A percentile compares a stretch with the other conserved stretches of the same genome.
Conservation (phyloP, 2,113 vertebrate species). For the Catharus bicknelli region DNA sequence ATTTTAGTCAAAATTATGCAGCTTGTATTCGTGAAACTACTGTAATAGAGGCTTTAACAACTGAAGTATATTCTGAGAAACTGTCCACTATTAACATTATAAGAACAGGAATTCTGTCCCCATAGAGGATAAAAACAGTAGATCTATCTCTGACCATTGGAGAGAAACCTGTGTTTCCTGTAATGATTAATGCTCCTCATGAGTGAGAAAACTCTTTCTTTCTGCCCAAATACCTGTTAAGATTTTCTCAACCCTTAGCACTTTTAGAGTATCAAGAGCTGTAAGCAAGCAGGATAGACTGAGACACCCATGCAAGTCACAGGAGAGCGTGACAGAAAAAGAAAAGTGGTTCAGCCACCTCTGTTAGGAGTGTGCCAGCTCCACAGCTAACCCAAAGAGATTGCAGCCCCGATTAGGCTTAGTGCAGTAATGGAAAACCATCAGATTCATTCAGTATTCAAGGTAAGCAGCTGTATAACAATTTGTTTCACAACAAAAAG, state of each 20-base stretch:
- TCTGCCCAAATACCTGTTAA: neutral
- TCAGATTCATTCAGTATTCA: slow-evolving; percentile 77
- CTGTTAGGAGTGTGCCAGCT: neutral
- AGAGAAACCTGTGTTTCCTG: neutral
- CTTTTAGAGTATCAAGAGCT: neutral
- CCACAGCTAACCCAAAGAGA: neutral
- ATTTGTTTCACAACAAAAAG: slow-evolving; percentile 86
- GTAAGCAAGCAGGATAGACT: neutral
- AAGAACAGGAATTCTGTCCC: neutral
- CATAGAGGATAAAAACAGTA: neutral
- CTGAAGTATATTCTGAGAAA: neutral
- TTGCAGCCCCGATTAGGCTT: neutral
- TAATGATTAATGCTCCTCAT: neutral
- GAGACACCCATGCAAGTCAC: neutral
- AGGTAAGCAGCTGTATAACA: slow-evolving; percentile 72
- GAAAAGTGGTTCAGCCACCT: neutral
- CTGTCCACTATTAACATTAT: neutral
- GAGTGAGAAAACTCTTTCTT: slow-evolving; percentile 41
- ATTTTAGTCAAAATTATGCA: too few relatives aligned
- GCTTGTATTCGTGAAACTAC: too few relatives aligned
- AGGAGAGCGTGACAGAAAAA: neutral
- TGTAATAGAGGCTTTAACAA: neutral
- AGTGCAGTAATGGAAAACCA: slow-evolving; percentile 35
- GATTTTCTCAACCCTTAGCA: neutral
- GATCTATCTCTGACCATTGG: neutral